These are phyloP conservation scores for Pseudochirops cupreus DNA, from an alignment of 2,797 vertebrate species.

Conservation along the genomic window DNA sequence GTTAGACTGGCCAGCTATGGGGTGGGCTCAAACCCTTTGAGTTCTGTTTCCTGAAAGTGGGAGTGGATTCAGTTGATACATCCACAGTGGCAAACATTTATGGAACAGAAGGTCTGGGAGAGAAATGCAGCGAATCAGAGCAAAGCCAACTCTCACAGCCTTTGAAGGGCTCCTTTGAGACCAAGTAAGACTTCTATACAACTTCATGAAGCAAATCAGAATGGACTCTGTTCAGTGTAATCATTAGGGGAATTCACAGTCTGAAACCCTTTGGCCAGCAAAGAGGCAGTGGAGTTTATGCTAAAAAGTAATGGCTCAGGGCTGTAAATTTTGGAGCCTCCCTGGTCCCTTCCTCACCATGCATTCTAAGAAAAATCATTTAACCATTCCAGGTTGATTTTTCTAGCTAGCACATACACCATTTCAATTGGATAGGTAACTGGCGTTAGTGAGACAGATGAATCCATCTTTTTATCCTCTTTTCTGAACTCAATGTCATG, in stretches of 20 bases:
- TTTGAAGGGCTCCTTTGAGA: neutral
- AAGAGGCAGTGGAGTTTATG: neutral
- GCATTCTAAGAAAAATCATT: neutral
- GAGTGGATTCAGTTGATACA: neutral
- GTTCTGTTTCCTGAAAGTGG: neutral
- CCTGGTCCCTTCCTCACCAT: neutral
- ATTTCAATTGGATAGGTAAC: neutral
- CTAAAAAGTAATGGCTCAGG: neutral
- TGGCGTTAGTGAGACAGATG: neutral
- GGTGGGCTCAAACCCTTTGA: neutral
- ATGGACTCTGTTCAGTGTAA: neutral
- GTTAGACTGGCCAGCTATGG: neutral
- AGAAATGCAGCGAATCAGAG: neutral
- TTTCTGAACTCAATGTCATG: neutral
- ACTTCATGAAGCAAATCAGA: neutral
- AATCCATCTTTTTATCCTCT: neutral
- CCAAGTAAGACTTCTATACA: neutral
- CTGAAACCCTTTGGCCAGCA: slow-evolving; percentile 2
- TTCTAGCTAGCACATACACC: neutral
- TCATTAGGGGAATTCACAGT: neutral
- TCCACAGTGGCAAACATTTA: neutral
- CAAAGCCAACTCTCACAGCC: neutral
- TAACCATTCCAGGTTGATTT: neutral
- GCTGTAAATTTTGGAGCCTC: neutral
- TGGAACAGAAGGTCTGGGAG: neutral